Base-by-base conservation (phyloP, 2,888 invertebrate genomes). In the Aspidapion aeneum region DNA sequence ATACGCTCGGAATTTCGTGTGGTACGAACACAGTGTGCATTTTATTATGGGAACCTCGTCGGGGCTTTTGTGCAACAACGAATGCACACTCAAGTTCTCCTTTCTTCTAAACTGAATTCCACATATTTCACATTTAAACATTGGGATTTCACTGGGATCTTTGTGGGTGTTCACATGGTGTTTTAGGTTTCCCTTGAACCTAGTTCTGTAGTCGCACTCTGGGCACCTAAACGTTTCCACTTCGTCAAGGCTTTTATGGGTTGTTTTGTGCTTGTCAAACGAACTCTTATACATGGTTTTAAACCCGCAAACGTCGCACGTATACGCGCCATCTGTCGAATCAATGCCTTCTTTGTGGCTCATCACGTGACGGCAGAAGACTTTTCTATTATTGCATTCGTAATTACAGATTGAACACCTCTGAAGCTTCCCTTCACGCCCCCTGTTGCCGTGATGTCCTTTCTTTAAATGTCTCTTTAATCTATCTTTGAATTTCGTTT, bases 31-130 rank as follows among this genome's bases (percentile, higher is more conserved):
- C 49, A 64, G 48, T 18, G 22, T 16, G 55, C 69, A 69, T 3
- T 59, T 55, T 60, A 63, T 65, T 48, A 65, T 65, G 2, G 54
- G 54, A 1, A 66, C 48, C 21, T 69, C 69, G 17, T 66, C 63
- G 1, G 63, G 63, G 20, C 58, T 60, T 49, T 64, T 65, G 48
- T 69, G 69, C 7, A 66, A 61, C 1, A 66, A 20, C 1, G 20
- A 58, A 58, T 69, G 69, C 49, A 63, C 63, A 3, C 18, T 55
- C 7, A 69, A 56, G 21, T 63, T 64, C 21, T 65, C 59, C 9
- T 68, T 64, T 52, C 64, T 59, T 48, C 63, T 64, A 2, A 61
- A 67, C n/a, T 54, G 54, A 52, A 66, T 67, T 17, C 61, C 63
- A 48, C 69, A 69, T 21, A 59, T 35, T 1, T 56, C 50, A 49